Conservation (phyloP, 2,888 invertebrate genomes). For the Andrena hattorfiana region DNA sequence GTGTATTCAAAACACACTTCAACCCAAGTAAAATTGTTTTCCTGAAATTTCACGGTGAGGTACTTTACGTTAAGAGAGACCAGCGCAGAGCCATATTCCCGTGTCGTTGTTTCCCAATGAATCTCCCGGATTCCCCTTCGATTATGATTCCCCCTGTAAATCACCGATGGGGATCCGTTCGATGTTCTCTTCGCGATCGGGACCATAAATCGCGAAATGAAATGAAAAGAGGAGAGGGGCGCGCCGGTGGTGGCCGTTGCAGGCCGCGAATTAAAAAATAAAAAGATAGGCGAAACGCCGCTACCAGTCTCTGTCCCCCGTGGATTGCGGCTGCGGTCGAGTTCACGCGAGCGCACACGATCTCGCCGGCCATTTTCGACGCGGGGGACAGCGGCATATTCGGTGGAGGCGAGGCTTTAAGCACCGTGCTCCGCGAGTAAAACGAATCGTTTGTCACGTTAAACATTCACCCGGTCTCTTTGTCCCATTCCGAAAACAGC, state of each 20-base stretch:
- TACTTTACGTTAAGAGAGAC: no score
- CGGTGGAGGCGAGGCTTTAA: slow-evolving; percentile 37
- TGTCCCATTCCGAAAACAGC: slow-evolving; percentile 14
- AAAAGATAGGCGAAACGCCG: slow-evolving; percentile 7
- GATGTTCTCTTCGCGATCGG: slow-evolving; percentile 36
- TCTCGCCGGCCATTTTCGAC: slow-evolving; percentile 37
- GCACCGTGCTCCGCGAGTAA: slow-evolving; percentile 44
- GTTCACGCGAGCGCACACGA: slow-evolving; percentile 13
- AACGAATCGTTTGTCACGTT: slow-evolving; percentile 56
- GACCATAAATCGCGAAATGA: slow-evolving; percentile 77
- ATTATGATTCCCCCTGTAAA: slow-evolving; percentile 57
- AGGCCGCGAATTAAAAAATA: slow-evolving; percentile 53
- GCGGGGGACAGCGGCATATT: slow-evolving; percentile 11
- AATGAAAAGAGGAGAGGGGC: slow-evolving; percentile 52
- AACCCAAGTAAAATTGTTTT: no score
- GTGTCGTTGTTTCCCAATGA: slow-evolving; percentile 77
- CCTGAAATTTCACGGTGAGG: no score
- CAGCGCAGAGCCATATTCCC: not conserved
- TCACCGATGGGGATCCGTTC: slow-evolving; percentile 31
- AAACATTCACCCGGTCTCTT: slow-evolving; percentile 54
- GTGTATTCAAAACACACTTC: no score
- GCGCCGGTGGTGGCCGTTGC: slow-evolving; percentile 6
- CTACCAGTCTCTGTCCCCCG: slow-evolving; percentile 3
- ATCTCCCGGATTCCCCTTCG: slow-evolving; percentile 69
- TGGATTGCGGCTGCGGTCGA: slow-evolving; percentile 55